Base-by-base conservation (phyloP, 1,140 invertebrate genomes). In the Polyergus mexicanus region DNA sequence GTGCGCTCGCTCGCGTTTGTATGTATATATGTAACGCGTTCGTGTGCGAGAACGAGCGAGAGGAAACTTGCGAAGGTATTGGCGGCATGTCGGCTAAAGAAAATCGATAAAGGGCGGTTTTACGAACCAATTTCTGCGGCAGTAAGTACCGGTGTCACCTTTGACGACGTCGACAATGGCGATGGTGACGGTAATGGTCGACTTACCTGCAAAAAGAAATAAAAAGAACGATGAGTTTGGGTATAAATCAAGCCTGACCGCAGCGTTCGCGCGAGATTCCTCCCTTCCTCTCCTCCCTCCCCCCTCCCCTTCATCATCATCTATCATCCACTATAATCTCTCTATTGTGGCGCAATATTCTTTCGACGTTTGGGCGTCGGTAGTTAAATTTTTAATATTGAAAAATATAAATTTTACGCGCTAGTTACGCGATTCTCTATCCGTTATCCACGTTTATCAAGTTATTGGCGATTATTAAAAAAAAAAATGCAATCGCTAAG, bases 51-150 rank as follows among this genome's bases (percentile, higher is more conserved):
- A 56, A 69, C 32, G 35, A 10, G 65, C 66, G 78, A 81, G 35
- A 58, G 77, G 44, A 44, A 44, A 44, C 68, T 19, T 83, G 68
- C 68, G 74, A 65, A 8, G 47, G 72, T 87, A 77, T 71, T n/a
- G n/a, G 74, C 66, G 74, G 28, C 76, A 56, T 6, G 77, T 76
- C 44, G 56, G 28, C 32, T 87, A 87, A 87, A 76, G 77, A 74
- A 86, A 88, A 88, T 88, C 87, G 87, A 86, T 88, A 86, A 76
- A 76, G 85, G 54, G n/a, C 11, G 87, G 56, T 86, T 83, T 88
- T 86, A 86, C 76, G 77, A 86, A 83, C 84, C 85, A 86, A 88
- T 88, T 83, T 88, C 76, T 84, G 56, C 78, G 62, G 44, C 71
- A 78, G 74, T 80, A 80, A 78, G 74, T 86, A 80, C 58, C 66